phyloP scores from a whole-genome alignment of 2,797 vertebrate species.

The Catamblyrhynchus diadema region DNA sequence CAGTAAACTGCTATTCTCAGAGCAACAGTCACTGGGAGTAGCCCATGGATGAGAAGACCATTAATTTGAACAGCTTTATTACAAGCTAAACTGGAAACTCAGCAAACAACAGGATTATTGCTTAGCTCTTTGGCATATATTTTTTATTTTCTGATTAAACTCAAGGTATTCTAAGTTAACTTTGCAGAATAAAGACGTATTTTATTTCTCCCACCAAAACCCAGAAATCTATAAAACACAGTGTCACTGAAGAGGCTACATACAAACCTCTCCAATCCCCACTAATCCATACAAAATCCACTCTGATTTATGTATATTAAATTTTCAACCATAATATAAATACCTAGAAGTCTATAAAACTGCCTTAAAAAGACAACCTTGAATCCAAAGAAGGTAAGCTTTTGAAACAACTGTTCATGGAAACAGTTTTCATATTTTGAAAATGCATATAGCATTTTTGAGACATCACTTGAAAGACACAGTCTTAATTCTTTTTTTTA shows the following conservation, averaged over 20 bases:
- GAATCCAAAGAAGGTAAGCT: neutral
- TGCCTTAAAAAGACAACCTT: neutral
- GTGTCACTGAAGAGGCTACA: neutral
- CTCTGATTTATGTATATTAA: neutral
- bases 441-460: neutral
- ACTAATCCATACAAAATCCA: neutral
- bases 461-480: neutral
- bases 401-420: neutral
- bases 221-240: neutral
- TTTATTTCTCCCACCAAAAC: neutral
- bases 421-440: neutral
- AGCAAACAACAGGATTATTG: neutral
- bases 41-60: neutral
- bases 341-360: neutral
- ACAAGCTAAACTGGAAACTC: neutral
- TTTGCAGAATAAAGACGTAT: neutral
- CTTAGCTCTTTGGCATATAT: neutral
- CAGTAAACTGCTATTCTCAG: neutral
- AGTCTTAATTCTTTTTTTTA: neutral
- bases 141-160: neutral
- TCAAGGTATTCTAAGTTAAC: neutral
- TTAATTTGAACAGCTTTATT: neutral
- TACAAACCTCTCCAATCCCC: neutral
- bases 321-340: neutral
- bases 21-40: neutral